These are phyloP conservation scores for Peromyscus polionotus DNA, from an alignment of 2,113 vertebrate genomes.

Conservation along the genomic window DNA sequence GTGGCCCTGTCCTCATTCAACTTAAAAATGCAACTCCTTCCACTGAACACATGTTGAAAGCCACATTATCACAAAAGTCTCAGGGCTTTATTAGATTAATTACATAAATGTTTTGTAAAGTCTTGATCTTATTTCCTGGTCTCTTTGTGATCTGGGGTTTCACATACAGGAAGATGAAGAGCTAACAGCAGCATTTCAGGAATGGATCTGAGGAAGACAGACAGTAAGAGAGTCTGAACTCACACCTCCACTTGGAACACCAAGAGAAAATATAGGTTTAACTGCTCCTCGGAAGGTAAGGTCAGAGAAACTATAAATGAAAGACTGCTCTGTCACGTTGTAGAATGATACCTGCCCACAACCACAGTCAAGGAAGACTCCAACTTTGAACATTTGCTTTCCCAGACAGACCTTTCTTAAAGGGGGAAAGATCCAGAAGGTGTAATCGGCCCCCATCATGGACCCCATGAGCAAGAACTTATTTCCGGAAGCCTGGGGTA, in stretches of 20 bases:
- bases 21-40: neutral
- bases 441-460: conserved; percentile 30
- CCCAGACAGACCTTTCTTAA: conserved; percentile 41
- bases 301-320: conserved; percentile 69
- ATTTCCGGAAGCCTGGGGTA: conserved; percentile 53
- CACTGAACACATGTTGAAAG: neutral
- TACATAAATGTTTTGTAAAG: neutral
- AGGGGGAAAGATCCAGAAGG: conserved; percentile 69
- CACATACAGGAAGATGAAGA: neutral
- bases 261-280: conserved; percentile 70
- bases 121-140: neutral
- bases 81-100: neutral
- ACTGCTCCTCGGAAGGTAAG: conserved; percentile 50
- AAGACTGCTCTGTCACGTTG: conserved; percentile 10
- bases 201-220: neutral
- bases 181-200: neutral
- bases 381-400: conserved; percentile 20
- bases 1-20: too few relatives aligned
- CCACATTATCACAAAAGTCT: neutral
- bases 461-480: conserved; percentile 85
- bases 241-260: conserved; percentile 14
- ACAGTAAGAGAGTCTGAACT: conserved; percentile 52
- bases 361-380: conserved; percentile 68
- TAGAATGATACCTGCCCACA: conserved; percentile 71
- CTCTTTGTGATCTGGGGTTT: neutral